Conservation (phyloP, 2,113 vertebrate species). For the Scopus umbretta region DNA sequence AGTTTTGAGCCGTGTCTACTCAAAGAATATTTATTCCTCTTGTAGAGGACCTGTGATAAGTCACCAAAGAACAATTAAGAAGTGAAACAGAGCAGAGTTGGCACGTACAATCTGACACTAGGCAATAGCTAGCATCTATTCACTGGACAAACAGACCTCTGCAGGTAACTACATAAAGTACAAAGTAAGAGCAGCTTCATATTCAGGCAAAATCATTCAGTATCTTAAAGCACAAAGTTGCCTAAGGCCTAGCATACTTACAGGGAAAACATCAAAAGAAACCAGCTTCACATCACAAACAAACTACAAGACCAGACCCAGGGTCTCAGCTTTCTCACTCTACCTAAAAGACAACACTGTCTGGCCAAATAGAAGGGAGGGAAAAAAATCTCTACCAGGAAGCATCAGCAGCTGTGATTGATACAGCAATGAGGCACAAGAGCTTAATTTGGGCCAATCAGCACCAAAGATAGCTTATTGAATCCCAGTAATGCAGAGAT, state of each 20-base stretch:
- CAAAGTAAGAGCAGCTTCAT: neutral
- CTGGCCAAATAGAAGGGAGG: accelerated
- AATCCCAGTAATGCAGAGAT: neutral
- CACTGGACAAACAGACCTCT: neutral
- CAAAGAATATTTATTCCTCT: neutral
- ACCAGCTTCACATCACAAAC: neutral
- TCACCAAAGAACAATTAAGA: accelerated
- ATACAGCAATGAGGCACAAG: neutral
- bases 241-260: neutral
- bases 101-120: neutral
- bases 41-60: neutral
- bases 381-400: neutral
- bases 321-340: accelerated
- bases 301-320: accelerated
- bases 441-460: neutral
- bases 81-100: accelerated
- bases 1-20: accelerated
- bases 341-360: accelerated
- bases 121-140: neutral
- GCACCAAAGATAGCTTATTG: neutral
- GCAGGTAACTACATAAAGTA: neutral
- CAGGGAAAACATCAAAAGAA: neutral
- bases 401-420: neutral
- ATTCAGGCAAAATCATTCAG: neutral
- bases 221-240: accelerated